A percentile compares a stretch with the other conserved stretches of the same genome.
Evolutionary conservation across 53 echinoderm and acorn worm species (phyloP).

Genomic region (Zoroaster sp.): DNA sequence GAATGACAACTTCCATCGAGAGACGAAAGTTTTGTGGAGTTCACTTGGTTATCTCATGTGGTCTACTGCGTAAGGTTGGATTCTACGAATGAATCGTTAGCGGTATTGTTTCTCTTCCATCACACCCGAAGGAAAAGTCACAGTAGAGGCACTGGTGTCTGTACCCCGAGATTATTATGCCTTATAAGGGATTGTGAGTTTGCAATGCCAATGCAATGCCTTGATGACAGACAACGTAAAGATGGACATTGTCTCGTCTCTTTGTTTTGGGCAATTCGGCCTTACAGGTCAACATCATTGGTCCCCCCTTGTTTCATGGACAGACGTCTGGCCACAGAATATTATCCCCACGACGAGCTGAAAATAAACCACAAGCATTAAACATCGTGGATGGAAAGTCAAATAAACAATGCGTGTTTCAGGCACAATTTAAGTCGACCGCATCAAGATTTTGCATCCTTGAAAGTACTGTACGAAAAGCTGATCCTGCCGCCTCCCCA

Average conservation of each 20-base stretch:
- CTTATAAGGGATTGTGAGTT: neutral
- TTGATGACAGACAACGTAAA: neutral
- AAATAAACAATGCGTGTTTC: conserved; percentile 42
- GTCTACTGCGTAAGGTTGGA: neutral
- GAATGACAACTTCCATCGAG: conserved; percentile 15
- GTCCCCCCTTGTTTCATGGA: too few species aligned
- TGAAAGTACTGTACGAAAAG: neutral
- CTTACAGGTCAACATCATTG: too few species aligned
- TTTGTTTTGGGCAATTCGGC: neutral
- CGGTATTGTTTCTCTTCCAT: neutral
- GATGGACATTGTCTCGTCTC: neutral
- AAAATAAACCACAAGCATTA: neutral
- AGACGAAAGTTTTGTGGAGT: neutral
- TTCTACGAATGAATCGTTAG: neutral
- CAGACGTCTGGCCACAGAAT: neutral
- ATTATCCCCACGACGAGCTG: neutral
- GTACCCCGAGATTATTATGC: neutral
- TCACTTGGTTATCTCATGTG: neutral
- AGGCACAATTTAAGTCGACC: neutral
- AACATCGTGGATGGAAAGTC: conserved; percentile 9
- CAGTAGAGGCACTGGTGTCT: too few species aligned
- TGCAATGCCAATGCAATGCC: neutral
- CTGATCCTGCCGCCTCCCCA: too few species aligned
- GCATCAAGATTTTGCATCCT: neutral
- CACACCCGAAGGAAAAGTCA: too few species aligned